phyloP scores from a whole-genome alignment of 2,888 invertebrate genomes.

The Metellina segmentata region DNA sequence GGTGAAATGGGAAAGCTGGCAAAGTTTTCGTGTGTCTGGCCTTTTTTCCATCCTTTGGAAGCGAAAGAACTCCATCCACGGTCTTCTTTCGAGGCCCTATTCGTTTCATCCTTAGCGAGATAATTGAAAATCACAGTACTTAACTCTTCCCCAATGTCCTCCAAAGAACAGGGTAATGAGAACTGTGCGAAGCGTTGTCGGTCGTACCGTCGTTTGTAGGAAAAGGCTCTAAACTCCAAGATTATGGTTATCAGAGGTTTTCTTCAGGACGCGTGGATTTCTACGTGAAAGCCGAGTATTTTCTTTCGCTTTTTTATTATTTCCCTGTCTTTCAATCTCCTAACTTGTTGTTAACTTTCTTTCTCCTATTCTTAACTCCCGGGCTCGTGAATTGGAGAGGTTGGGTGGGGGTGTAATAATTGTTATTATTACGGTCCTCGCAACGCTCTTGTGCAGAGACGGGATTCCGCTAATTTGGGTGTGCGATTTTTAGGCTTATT shows the following conservation, averaged over 20 bases:
- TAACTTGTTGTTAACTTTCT: conserved; percentile 15
- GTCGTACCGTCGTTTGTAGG: background rate
- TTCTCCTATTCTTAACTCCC: conserved; percentile 11
- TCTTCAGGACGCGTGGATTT: conserved; percentile 9
- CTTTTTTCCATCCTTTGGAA: background rate
- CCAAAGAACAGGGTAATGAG: conserved; percentile 24
- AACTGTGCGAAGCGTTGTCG: background rate
- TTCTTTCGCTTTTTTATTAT: conserved; percentile 7
- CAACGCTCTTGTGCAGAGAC: conserved; percentile 16
- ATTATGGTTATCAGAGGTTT: conserved; percentile 55
- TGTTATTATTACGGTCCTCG: conserved; percentile 55
- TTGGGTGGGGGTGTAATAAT: conserved; percentile 60
- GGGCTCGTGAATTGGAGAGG: conserved; percentile 42
- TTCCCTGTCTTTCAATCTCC: too few species aligned
- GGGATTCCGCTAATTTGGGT: conserved; percentile 37
- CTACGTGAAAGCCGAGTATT: conserved; percentile 41
- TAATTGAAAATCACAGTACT: conserved; percentile 59
- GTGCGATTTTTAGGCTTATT: conserved; percentile 39
- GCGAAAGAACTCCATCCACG: conserved; percentile 2
- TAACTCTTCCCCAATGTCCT: conserved; percentile 29
- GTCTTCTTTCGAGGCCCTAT: background rate
- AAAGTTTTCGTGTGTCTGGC: background rate
- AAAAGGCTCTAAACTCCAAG: conserved; percentile 37
- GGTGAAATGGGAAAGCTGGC: background rate
- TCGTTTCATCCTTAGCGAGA: background rate